phyloP scores from a whole-genome alignment of 2,113 vertebrate species.

The Hucho hucho region DNA sequence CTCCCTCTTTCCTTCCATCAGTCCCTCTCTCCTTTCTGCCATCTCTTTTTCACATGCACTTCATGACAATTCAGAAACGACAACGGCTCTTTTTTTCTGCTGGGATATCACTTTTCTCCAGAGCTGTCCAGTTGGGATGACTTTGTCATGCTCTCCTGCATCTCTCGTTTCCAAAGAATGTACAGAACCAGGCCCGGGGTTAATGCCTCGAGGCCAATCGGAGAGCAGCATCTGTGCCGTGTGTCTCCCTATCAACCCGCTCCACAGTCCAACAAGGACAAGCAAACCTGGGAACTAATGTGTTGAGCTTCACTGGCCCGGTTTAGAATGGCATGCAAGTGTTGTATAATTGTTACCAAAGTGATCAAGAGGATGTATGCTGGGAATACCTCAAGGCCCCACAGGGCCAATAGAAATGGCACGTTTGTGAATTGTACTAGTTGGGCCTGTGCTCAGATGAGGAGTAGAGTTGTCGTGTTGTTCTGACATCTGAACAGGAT shows the following conservation, averaged over 20 bases:
- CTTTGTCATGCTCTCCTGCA: not conserved
- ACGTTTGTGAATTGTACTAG: not conserved
- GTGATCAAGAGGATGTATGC: not conserved
- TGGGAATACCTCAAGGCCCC: not conserved
- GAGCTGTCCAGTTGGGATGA: constrained; percentile 12
- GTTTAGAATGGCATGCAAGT: not conserved
- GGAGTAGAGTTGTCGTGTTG: not conserved
- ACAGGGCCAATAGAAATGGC: not conserved
- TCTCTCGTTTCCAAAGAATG: not conserved
- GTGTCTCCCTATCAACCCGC: not conserved
- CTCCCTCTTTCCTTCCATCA: not conserved
- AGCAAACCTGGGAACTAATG: not conserved
- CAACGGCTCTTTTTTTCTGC: not conserved
- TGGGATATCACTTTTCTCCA: constrained; percentile 19
- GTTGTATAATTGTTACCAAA: not conserved
- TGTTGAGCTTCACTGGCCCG: not conserved
- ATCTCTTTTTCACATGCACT: not conserved
- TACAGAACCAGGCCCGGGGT: not conserved
- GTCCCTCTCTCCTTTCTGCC: not conserved
- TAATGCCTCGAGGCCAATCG: not conserved
- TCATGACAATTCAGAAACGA: not conserved
- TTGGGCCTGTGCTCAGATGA: not conserved
- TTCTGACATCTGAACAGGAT: not conserved
- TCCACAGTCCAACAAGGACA: not conserved
- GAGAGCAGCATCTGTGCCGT: not conserved